Evolutionary conservation across 2,797 vertebrate species (phyloP).

Genomic region (Menidia menidia): DNA sequence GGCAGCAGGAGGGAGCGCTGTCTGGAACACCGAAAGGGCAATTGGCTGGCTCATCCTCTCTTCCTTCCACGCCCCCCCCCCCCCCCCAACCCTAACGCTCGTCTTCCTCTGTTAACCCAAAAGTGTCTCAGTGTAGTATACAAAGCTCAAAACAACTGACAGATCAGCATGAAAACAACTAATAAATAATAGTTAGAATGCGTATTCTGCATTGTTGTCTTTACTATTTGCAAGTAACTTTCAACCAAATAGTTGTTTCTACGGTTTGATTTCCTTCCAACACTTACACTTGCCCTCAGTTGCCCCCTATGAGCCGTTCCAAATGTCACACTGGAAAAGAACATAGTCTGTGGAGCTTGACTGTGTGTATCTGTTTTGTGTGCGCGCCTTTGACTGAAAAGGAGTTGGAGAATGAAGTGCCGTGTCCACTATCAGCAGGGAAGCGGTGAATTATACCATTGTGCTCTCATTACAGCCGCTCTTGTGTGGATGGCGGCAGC

Average conservation of each 20-base stretch:
- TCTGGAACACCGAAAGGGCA: conserved; percentile 45
- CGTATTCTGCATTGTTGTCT: neutral
- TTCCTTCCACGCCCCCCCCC: neutral
- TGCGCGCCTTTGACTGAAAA: neutral
- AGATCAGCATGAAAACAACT: neutral
- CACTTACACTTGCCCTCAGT: neutral
- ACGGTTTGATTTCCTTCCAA: neutral
- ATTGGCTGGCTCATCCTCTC: conserved; percentile 40
- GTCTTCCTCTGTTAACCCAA: conserved; percentile 10
- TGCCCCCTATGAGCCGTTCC: neutral
- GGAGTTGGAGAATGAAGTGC: conserved; percentile 39
- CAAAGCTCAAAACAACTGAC: neutral
- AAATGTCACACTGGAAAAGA: conserved; percentile 2
- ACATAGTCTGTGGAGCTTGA: neutral
- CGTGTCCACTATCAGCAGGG: conserved; percentile 64
- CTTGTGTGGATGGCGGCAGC: conserved; percentile 78
- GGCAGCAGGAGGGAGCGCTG: conserved; percentile 49
- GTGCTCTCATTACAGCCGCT: conserved; percentile 74
- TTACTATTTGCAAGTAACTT: neutral
- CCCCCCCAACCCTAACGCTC: no score
- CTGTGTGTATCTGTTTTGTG: neutral
- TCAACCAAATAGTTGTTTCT: neutral
- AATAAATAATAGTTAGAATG: neutral
- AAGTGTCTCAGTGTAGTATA: neutral
- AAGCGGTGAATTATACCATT: conserved; percentile 78